Conservation (phyloP, 1,140 invertebrate species). For the Lerema accius region DNA sequence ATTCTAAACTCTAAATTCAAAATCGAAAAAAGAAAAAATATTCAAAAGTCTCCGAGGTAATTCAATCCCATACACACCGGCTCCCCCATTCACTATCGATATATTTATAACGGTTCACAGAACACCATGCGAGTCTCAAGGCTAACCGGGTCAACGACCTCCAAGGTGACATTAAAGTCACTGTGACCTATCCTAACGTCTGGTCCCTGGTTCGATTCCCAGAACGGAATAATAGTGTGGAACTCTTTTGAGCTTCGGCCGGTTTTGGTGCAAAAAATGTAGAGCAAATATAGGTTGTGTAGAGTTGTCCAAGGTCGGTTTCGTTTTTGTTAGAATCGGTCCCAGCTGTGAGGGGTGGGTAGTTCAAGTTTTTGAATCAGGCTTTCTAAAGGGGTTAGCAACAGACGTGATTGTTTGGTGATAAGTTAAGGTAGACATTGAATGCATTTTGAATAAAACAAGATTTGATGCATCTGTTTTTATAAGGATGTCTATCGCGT, state of each 20-base stretch:
- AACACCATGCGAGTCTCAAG: constrained; percentile 35
- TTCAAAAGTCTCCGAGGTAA: constrained; percentile 1
- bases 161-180: constrained; percentile 68
- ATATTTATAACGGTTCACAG: constrained; percentile 23
- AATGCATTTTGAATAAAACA: too few species aligned
- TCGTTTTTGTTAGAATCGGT: constrained; percentile 19
- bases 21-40: not conserved
- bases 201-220: constrained; percentile 55
- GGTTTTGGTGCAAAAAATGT: constrained; percentile 47
- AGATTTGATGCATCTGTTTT: too few species aligned
- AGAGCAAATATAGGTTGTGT: constrained; percentile 42
- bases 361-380: constrained; percentile 12
- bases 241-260: constrained; percentile 48
- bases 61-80: constrained; percentile 2
- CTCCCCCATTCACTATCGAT: constrained; percentile 12
- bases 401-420: too few species aligned
- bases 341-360: constrained; percentile 22
- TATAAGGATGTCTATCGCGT: too few species aligned
- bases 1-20: too few species aligned
- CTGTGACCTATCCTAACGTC: constrained; percentile 67
- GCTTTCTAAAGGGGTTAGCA: constrained; percentile 3
- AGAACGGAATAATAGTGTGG: constrained; percentile 63
- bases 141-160: constrained; percentile 56
- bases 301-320: constrained; percentile 43
- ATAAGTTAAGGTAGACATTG: too few species aligned